phyloP scores from a whole-genome alignment of 1,140 invertebrate genomes.

The Microplitis mediator region DNA sequence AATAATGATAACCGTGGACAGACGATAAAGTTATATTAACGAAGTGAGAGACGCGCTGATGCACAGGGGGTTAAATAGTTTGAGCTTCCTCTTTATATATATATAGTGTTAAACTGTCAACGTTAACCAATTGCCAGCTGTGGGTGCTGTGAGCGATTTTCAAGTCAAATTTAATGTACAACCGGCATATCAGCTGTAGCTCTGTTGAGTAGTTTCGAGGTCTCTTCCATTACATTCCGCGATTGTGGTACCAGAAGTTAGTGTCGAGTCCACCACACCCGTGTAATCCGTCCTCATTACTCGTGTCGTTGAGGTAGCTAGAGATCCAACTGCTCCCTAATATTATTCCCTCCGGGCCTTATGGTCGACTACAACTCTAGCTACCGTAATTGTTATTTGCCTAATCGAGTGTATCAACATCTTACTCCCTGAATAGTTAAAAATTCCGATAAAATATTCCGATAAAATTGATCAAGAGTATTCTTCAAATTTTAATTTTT shows the following conservation, averaged over 20 bases:
- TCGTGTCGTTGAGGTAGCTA: not conserved
- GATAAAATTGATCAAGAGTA: no score
- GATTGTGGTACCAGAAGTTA: slow-evolving; percentile 47
- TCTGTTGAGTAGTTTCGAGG: slow-evolving; percentile 2
- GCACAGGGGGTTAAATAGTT: slow-evolving; percentile 23
- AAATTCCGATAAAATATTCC: no score
- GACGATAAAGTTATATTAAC: no score
- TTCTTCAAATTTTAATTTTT: no score
- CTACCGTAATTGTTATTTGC: slow-evolving; percentile 23
- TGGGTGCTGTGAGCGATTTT: slow-evolving; percentile 38
- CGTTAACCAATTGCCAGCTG: not conserved
- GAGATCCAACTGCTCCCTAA: slow-evolving; percentile 15
- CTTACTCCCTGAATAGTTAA: no score
- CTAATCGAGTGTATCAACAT: slow-evolving; percentile 11
- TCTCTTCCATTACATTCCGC: not conserved
- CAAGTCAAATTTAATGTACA: slow-evolving; percentile 42
- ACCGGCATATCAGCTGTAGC: not conserved
- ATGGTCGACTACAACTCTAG: not conserved
- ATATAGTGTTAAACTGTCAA: not conserved
- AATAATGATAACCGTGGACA: no score
- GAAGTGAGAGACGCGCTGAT: no score
- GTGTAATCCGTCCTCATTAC: slow-evolving; percentile 37
- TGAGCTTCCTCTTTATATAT: not conserved
- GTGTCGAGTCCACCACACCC: slow-evolving; percentile 37
- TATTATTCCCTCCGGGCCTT: slow-evolving; percentile 22